Evolutionary conservation across 1,140 invertebrate species (phyloP).

Genomic region (Neodiprion lecontei): DNA sequence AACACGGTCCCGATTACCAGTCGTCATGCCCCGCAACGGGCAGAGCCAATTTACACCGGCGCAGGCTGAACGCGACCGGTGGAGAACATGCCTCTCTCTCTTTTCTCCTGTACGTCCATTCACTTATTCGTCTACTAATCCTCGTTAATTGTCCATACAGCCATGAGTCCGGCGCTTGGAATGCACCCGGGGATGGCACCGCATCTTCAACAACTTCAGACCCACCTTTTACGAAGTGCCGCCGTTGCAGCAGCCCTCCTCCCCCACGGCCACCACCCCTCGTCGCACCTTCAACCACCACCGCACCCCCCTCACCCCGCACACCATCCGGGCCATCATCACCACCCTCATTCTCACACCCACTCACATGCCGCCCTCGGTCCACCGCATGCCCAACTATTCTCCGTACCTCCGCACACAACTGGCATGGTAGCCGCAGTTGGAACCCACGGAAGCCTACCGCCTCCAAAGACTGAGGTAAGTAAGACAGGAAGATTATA

Average conservation of each 20-base stretch:
- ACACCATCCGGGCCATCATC: slow-evolving; percentile 49
- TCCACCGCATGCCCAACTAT: slow-evolving; percentile 45
- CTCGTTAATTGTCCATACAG: slow-evolving; percentile 37
- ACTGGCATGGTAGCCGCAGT: slow-evolving; percentile 50
- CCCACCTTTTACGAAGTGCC: slow-evolving; percentile 71
- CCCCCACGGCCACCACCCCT: slow-evolving; percentile 58
- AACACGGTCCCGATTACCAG: not conserved
- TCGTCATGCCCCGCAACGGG: not conserved
- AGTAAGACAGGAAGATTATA: slow-evolving; percentile 15
- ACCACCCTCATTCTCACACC: slow-evolving; percentile 34
- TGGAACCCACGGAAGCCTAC: slow-evolving; percentile 48
- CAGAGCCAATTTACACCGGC: not conserved
- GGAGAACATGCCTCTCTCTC: not conserved
- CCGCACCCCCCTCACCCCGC: slow-evolving; percentile 56
- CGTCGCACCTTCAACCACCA: slow-evolving; percentile 60
- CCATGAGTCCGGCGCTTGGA: slow-evolving; percentile 71
- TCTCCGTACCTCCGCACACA: slow-evolving; percentile 54
- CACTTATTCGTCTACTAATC: not conserved
- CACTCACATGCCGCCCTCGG: slow-evolving; percentile 28
- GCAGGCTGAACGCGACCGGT: not conserved
- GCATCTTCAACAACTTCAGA: slow-evolving; percentile 79
- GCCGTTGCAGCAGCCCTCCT: slow-evolving; percentile 67
- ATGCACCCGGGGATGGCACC: slow-evolving; percentile 72
- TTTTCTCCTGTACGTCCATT: not conserved
- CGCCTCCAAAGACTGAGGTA: slow-evolving; percentile 58